Evolutionary conservation across 1,140 invertebrate genomes (phyloP).

Genomic region (Manduca sexta): DNA sequence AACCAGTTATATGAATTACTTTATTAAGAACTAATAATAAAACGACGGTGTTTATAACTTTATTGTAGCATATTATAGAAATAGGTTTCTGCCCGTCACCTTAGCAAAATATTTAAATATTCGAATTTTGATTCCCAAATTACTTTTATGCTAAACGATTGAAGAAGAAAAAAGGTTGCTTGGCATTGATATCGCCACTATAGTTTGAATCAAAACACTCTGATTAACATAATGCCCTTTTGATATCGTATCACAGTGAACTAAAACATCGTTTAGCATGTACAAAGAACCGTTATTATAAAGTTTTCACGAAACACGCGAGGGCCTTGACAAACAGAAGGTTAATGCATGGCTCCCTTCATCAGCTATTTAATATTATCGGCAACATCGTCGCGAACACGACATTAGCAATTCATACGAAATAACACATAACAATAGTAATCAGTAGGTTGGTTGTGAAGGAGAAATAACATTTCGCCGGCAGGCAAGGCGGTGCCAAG

Average conservation of each 20-base stretch:
- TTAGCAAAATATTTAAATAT: too few species aligned
- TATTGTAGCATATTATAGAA: too few species aligned
- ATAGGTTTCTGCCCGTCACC: too few species aligned
- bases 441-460: conserved; percentile 53
- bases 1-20: too few species aligned
- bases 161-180: too few species aligned
- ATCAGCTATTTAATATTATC: conserved; percentile 30
- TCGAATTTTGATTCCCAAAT: too few species aligned
- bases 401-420: conserved; percentile 63
- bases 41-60: too few species aligned
- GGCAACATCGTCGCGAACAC: conserved; percentile 20
- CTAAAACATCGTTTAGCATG: conserved; percentile 10
- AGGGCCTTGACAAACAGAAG: conserved; percentile 23
- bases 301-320: neutral
- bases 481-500: conserved; percentile 64
- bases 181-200: too few species aligned
- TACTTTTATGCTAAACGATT: too few species aligned
- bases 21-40: too few species aligned
- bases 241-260: conserved; percentile 2
- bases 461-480: conserved; percentile 61
- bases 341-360: conserved; percentile 21
- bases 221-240: neutral
- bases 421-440: conserved; percentile 67
- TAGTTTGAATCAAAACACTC: too few species aligned
- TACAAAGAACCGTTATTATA: conserved; percentile 5